Conservation (phyloP, 2,888 invertebrate genomes). For the Zygothrica quintamaculata region DNA sequence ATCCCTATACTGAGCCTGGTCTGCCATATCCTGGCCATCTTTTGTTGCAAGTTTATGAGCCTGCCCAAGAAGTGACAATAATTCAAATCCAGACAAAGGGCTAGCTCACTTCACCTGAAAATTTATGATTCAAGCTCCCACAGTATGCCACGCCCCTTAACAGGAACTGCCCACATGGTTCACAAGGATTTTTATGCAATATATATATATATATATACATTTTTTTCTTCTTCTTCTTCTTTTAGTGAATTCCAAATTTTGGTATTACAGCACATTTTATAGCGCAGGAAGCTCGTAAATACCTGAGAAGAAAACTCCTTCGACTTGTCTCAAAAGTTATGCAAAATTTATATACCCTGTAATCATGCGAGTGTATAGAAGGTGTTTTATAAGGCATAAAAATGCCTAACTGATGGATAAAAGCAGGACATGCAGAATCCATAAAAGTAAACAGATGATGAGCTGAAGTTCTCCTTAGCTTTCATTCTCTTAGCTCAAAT, state of each 20-base stretch:
- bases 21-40: constrained; percentile 36
- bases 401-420: too few species aligned
- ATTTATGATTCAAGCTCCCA: constrained; percentile 59
- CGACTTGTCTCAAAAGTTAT: constrained; percentile 34
- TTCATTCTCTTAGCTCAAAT: too few species aligned
- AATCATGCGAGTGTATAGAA: neutral
- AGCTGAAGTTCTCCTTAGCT: too few species aligned
- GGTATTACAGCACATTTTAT: constrained; percentile 59
- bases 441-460: too few species aligned
- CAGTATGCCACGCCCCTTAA: constrained; percentile 15
- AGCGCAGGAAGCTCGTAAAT: constrained; percentile 69
- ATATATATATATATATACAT: too few species aligned
- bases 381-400: too few species aligned
- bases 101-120: constrained; percentile 64
- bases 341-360: constrained; percentile 31
- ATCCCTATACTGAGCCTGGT: constrained; percentile 9
- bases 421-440: too few species aligned
- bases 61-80: constrained; percentile 68
- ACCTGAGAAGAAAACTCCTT: constrained; percentile 53
- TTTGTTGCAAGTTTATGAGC: constrained; percentile 56
- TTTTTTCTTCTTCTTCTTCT: too few species aligned
- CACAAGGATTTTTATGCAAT: constrained; percentile 19
- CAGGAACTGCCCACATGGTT: constrained; percentile 23
- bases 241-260: constrained; percentile 34
- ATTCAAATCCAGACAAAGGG: constrained; percentile 73